Evolutionary conservation across 2,113 vertebrate genomes (phyloP), one percentile per base, ranked within the genome.

Genomic region (Passer montanus): DNA sequence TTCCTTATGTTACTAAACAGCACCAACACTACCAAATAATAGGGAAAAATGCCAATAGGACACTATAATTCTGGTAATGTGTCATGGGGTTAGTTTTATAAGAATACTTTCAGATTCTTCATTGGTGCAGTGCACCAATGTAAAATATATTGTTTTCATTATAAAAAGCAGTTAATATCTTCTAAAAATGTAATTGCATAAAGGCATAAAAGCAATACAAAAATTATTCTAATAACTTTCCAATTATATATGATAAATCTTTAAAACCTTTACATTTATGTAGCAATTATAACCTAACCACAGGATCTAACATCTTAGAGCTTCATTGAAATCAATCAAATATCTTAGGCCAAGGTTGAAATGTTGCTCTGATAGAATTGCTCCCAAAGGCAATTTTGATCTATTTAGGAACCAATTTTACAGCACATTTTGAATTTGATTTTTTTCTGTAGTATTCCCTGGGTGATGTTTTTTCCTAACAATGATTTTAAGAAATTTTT

Each of bases 121-220:
- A 12, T 23, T 87, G 84, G 78, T 84, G 47, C 79, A 76, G 15
- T 84, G 53, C 74, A 79, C 81, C 81, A 83, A 49, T 77, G 37
- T 84, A 82, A 90, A 88, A 95, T 88, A 70, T 64, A 92, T 73
- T 81, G 82, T 81, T 96, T 95, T 97, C 88, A 94, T 97, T 96
- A 96, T 47, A 81, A 64, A 88, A 93, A 89, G 21, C n/a, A 52
- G 44, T 88, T 91, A 53, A 55, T 90, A 75, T 84, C 33, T 89
- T 88, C 90, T 86, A 79, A 95, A 94, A 95, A 70, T 88, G 37
- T 70, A 94, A 92, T 79, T 90, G 72, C 53, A 59, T 66, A 70
- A 78, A 93, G 64, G 49, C 80, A 87, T 47, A 80, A 95, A 94
- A 92, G 13, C 33, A 90, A 49, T 56, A 84, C 27, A 72, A 89